Conservation (phyloP, 2,888 invertebrate species). For the Eilema caniola region DNA sequence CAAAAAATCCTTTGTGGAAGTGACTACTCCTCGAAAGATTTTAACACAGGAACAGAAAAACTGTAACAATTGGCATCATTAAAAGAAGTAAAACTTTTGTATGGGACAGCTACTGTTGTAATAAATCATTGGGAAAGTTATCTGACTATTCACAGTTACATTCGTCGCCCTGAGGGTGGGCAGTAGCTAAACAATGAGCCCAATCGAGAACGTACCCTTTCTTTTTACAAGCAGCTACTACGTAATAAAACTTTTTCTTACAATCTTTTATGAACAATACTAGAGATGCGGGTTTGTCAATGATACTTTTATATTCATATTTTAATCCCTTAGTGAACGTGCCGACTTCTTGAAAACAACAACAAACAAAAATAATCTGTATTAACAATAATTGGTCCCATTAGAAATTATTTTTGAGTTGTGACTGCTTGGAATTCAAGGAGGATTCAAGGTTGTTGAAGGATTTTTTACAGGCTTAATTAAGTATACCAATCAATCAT, state of each 20-base stretch:
- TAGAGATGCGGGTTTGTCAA: conserved; percentile 42
- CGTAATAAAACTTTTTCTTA: conserved; percentile 73
- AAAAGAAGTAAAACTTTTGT: conserved; percentile 43
- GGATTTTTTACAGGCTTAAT: conserved; percentile 33
- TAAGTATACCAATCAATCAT: conserved; percentile 32
- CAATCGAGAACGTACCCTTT: conserved; percentile 67
- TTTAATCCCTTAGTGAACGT: conserved; percentile 24
- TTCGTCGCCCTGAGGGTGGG: conserved; percentile 68
- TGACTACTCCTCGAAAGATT: conserved; percentile 29
- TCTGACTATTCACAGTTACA: conserved; percentile 59
- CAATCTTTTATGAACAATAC: conserved; percentile 38
- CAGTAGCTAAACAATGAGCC: conserved; percentile 59
- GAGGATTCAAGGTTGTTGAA: neutral
- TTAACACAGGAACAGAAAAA: conserved; percentile 33
- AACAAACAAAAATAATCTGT: conserved; percentile 14
- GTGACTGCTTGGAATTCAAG: neutral
- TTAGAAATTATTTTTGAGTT: neutral
- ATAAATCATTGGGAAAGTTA: conserved; percentile 69
- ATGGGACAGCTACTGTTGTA: conserved; percentile 61
- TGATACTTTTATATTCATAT: conserved; percentile 27
- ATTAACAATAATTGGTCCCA: neutral
- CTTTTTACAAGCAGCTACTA: conserved; percentile 74
- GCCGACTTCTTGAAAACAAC: conserved; percentile 18
- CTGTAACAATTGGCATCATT: conserved; percentile 43
- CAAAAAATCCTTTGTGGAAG: conserved; percentile 37